Conservation (phyloP, 2,888 invertebrate genomes). For the Drosophila villosipedis region DNA sequence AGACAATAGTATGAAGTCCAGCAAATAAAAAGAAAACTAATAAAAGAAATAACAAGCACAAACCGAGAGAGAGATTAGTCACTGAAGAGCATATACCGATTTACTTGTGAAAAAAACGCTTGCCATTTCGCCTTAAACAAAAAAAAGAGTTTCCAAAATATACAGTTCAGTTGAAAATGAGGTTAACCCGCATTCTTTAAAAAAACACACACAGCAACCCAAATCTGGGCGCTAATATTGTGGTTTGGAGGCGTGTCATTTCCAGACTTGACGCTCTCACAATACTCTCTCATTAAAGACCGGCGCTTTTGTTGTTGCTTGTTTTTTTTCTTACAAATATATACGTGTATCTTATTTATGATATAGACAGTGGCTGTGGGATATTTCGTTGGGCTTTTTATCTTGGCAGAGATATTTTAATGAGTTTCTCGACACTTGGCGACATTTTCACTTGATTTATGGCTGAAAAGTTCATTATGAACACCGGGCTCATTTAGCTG, state of each 20-base stretch:
- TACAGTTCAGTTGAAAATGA: slow-evolving; percentile 16
- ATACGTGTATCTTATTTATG: slow-evolving; percentile 37
- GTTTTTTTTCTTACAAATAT: neutral
- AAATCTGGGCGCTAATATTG: slow-evolving; percentile 40
- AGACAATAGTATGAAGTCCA: slow-evolving; percentile 21
- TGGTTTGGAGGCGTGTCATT: slow-evolving; percentile 37
- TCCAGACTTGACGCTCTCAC: slow-evolving; percentile 23
- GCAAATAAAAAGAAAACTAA: slow-evolving; percentile 13
- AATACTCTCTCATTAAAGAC: slow-evolving; percentile 47
- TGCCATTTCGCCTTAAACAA: slow-evolving; percentile 10
- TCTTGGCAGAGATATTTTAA: slow-evolving; percentile 53
- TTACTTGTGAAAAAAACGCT: slow-evolving; percentile 16
- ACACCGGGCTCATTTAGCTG: slow-evolving; percentile 6
- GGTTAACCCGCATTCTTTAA: slow-evolving; percentile 48
- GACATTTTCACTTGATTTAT: slow-evolving; percentile 61
- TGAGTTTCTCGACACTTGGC: slow-evolving; percentile 62
- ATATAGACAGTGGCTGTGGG: slow-evolving; percentile 29
- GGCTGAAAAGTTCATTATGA: slow-evolving; percentile 36
- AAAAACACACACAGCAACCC: slow-evolving; percentile 6
- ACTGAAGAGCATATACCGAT: slow-evolving; percentile 36
- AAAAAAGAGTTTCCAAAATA: slow-evolving; percentile 4
- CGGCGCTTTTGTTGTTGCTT: slow-evolving; percentile 44
- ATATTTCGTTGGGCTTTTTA: slow-evolving; percentile 22
- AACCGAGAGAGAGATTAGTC: slow-evolving; percentile 44
- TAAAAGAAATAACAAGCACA: slow-evolving; percentile 12